Evolutionary conservation across 2,113 vertebrate genomes (phyloP).

Genomic region (Martes martes): DNA sequence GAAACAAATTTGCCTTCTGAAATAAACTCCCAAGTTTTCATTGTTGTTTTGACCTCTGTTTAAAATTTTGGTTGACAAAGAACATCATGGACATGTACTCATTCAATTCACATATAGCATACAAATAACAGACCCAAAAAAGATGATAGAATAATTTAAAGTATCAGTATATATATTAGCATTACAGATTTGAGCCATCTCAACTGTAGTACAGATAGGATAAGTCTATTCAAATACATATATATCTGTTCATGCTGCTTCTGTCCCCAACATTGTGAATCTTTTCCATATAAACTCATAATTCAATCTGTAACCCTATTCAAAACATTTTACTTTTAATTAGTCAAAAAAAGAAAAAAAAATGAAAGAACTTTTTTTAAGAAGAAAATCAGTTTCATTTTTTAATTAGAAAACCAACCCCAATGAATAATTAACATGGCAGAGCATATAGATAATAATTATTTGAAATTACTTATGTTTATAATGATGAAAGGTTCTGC

Average conservation of each 20-base stretch:
- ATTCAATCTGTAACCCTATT: not conserved
- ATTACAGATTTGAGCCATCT: not conserved
- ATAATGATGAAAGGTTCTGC: not conserved
- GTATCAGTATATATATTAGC: no score
- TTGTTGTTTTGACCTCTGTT: not conserved
- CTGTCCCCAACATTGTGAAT: not conserved
- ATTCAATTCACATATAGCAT: not conserved
- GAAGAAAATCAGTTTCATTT: not conserved
- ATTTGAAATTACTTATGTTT: slow-evolving; percentile 52
- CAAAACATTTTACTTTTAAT: not conserved
- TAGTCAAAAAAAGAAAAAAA: not conserved
- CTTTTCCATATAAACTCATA: not conserved
- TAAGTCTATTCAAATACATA: not conserved
- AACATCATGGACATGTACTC: not conserved
- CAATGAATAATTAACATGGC: not conserved
- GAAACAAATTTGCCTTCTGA: not conserved
- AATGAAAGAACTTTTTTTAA: not conserved
- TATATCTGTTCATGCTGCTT: not conserved
- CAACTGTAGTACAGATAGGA: not conserved
- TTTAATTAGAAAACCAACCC: not conserved
- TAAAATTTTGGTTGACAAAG: not conserved
- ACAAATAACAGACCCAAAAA: not conserved
- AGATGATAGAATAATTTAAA: not conserved
- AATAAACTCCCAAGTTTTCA: not conserved
- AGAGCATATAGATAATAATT: not conserved